Percentiles rank a stretch among this genome's conserved stretches.
These are phyloP conservation scores for Parus major DNA, from an alignment of 2,113 vertebrate genomes.

Conservation along the genomic window DNA sequence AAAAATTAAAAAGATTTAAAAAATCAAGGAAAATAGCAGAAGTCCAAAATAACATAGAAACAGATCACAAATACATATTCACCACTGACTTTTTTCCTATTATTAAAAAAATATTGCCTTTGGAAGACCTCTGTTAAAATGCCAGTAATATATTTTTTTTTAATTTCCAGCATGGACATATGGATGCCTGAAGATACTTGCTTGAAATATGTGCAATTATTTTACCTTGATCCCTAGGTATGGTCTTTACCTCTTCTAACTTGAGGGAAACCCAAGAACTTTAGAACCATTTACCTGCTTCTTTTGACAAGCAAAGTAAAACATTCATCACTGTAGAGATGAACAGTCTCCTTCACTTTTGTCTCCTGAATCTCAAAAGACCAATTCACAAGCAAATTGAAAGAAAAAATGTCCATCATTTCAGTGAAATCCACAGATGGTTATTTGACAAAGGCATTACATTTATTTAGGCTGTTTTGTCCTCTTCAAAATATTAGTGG, in stretches of 20 bases:
- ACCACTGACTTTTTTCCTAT: rapidly evolving
- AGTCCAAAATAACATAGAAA: background rate
- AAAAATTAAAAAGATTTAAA: background rate
- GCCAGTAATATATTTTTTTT: background rate
- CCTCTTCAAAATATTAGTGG: background rate
- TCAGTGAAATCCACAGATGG: rapidly evolving
- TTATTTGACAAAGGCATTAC: background rate
- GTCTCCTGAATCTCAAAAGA: background rate
- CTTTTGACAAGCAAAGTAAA: background rate
- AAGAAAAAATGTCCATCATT: background rate
- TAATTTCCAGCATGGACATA: background rate
- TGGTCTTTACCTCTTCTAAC: background rate
- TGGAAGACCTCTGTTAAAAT: background rate
- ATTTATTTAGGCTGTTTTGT: background rate
- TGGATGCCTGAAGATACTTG: background rate
- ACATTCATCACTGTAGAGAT: background rate
- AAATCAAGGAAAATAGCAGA: background rate
- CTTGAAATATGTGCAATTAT: background rate
- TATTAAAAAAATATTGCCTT: background rate
- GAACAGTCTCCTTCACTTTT: background rate
- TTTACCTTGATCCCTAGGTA: background rate
- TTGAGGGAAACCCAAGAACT: background rate
- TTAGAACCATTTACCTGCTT: background rate
- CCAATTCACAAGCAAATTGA: background rate
- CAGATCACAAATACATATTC: background rate